phyloP scores from a whole-genome alignment of 35 echinoderm and acorn worm genomes.

The Ophioderma brevispina region DNA sequence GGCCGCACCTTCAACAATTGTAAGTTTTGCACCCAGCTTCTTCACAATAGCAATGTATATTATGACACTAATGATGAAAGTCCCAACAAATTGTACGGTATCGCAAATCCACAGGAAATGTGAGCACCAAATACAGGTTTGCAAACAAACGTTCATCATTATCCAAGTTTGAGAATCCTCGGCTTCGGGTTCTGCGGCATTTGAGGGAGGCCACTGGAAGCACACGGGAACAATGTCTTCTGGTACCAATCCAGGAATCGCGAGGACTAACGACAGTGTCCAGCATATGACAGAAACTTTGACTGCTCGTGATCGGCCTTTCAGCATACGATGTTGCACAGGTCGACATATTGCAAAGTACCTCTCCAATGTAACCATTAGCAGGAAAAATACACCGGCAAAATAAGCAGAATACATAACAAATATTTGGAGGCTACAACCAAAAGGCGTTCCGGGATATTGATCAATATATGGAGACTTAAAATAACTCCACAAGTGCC shows the following conservation, averaged over 20 bases:
- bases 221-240: neutral
- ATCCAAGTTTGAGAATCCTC: neutral
- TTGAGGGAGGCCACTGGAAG: neutral
- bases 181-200: too few species aligned
- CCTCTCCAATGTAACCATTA: neutral
- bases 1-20: too few species aligned
- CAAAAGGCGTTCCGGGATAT: neutral
- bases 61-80: neutral
- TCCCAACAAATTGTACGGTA: neutral
- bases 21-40: neutral
- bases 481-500: neutral
- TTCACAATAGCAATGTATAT: neutral
- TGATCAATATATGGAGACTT: neutral
- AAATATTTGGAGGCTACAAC: neutral
- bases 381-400: neutral
- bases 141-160: neutral
- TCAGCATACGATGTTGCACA: neutral
- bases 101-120: neutral
- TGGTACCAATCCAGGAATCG: neutral
- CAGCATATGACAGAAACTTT: neutral
- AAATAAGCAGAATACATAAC: neutral
- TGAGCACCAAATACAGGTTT: neutral
- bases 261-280: neutral
- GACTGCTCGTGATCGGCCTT: neutral
- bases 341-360: neutral